These are phyloP conservation scores for Phaonia tiefii DNA, from an alignment of 2,888 invertebrate species.

Conservation along the genomic window DNA sequence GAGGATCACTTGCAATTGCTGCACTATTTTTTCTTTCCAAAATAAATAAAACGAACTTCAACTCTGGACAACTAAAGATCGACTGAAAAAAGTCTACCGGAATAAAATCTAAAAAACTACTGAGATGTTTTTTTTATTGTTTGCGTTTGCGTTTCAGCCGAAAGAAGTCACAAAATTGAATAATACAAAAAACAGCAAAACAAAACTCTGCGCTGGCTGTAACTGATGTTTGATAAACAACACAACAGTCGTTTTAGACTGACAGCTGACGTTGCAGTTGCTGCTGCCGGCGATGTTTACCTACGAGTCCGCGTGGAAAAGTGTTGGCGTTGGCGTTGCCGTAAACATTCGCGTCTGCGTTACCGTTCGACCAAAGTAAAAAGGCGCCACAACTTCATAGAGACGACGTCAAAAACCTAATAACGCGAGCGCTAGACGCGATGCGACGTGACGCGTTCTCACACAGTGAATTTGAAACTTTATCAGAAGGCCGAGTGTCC, in stretches of 20 bases:
- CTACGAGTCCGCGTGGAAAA: too few species aligned
- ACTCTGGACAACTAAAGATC: conserved; percentile 61
- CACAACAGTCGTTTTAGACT: too few species aligned
- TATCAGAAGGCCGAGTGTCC: conserved; percentile 24
- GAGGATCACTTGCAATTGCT: too few species aligned
- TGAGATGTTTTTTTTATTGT: conserved; percentile 36
- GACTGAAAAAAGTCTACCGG: conserved; percentile 60
- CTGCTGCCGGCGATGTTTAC: too few species aligned
- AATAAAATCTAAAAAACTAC: conserved; percentile 45
- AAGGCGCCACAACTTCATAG: background rate
- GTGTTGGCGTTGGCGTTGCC: background rate
- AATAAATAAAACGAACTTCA: conserved; percentile 53
- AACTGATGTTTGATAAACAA: too few species aligned
- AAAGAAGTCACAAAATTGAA: conserved; percentile 12
- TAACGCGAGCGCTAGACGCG: background rate
- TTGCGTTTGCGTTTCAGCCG: background rate
- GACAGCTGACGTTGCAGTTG: too few species aligned
- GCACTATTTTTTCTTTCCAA: background rate
- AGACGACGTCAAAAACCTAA: background rate
- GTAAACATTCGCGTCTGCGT: background rate
- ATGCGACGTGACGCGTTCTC: background rate
- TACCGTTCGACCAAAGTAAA: background rate
- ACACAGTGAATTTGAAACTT: conserved; percentile 13
- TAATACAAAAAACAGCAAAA: too few species aligned
- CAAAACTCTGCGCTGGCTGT: conserved; percentile 2